Evolutionary conservation across 2,888 invertebrate genomes (phyloP).

Genomic region (Halocaridina rubra): DNA sequence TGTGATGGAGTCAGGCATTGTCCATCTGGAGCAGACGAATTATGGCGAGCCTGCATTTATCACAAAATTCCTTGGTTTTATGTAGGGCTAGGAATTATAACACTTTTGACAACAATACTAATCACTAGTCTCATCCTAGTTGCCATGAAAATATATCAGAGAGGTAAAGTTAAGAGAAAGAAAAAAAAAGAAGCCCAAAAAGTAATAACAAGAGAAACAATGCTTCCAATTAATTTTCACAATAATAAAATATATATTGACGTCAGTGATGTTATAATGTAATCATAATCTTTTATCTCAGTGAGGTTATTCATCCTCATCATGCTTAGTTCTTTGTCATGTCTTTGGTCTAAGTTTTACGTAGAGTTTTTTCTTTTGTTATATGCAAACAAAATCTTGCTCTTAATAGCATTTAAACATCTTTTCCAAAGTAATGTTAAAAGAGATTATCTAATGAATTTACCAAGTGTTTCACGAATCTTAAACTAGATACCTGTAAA

Average conservation of each 20-base stretch:
- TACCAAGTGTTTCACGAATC: too few species aligned
- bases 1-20: slow-evolving; percentile 84
- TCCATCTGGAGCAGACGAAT: slow-evolving; percentile 83
- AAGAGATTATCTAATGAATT: too few species aligned
- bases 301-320: too few species aligned
- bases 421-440: too few species aligned
- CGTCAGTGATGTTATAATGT: too few species aligned
- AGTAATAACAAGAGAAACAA: slow-evolving; percentile 54
- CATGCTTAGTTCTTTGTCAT: too few species aligned
- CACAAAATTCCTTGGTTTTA: slow-evolving; percentile 54
- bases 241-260: slow-evolving; percentile 41
- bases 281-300: too few species aligned
- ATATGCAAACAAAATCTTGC: too few species aligned
- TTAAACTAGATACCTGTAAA: too few species aligned
- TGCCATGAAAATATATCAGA: slow-evolving; percentile 37
- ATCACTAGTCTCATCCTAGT: slow-evolving; percentile 38
- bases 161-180: slow-evolving; percentile 50
- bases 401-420: too few species aligned
- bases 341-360: too few species aligned
- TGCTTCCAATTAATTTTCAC: slow-evolving; percentile 52
- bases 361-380: too few species aligned
- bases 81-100: slow-evolving; percentile 26
- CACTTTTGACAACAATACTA: slow-evolving; percentile 16
- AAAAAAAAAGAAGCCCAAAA: slow-evolving; percentile 57
- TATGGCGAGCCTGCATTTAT: slow-evolving; percentile 38